phyloP scores from a whole-genome alignment of 2,113 vertebrate species.

The Cryptomyrus ogoouensis region DNA sequence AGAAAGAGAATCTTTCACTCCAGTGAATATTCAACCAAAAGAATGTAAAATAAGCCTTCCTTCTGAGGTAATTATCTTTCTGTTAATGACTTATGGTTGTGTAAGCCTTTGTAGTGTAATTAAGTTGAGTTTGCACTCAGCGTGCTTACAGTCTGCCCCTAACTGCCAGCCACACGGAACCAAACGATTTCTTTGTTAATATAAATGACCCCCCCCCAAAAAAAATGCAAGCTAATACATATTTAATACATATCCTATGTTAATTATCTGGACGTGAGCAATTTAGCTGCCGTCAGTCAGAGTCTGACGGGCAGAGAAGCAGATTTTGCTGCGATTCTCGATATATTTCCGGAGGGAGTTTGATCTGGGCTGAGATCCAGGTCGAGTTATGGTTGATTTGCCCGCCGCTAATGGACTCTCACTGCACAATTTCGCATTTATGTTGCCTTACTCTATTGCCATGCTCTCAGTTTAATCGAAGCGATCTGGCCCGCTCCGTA shows the following conservation, averaged over 20 bases:
- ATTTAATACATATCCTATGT: not conserved
- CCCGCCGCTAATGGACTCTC: slow-evolving; percentile 4
- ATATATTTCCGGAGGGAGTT: not conserved
- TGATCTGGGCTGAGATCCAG: slow-evolving; percentile 24
- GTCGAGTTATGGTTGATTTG: not conserved
- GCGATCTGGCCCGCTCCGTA: not conserved
- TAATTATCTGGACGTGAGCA: not conserved
- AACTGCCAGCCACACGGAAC: not conserved
- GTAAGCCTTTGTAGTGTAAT: not conserved
- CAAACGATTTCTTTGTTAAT: not conserved
- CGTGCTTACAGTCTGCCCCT: not conserved
- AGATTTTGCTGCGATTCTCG: not conserved
- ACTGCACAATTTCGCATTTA: not conserved
- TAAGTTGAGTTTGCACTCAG: not conserved
- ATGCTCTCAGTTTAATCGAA: not conserved
- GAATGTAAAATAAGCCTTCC: not conserved
- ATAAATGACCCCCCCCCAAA: not conserved
- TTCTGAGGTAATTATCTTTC: not conserved
- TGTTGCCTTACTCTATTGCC: slow-evolving; percentile 9
- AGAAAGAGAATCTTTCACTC: not conserved
- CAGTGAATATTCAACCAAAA: not conserved
- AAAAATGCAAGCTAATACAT: not conserved
- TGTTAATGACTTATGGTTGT: not conserved
- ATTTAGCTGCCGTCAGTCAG: not conserved
- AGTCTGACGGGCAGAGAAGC: not conserved